Base-by-base conservation (phyloP, 2,797 vertebrate genomes). In the Xenopus petersii region DNA sequence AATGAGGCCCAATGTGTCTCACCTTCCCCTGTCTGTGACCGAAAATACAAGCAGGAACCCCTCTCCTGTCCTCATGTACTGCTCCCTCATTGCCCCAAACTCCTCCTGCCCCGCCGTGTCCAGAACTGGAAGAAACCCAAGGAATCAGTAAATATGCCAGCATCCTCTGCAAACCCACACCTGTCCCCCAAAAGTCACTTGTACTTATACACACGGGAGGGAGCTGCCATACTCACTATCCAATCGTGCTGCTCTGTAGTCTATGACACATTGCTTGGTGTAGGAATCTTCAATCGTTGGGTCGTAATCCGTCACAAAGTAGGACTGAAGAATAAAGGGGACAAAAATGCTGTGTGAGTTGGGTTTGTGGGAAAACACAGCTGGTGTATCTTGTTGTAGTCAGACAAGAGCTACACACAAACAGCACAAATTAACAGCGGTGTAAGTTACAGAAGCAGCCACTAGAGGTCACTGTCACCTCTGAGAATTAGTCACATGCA, bases 71-170 rank as follows among this genome's bases (percentile, higher is more conserved):
- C 97, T 93, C 98, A 99, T 99, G 89, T 99, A 99, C 86, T 99
- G 97, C 74, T 99, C 98, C 91, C 96, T 90, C 98, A 99, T 98
- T 80, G 98, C 97, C 89, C 97, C 97, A 82, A 99, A 99, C 88
- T 99, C 98, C 91, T 99, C 98, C 93, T 99, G 98, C 82, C 98
- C 97, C 73, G 98, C 96, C 81, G 98, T 99, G 90, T 99, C 97
- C 85, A 99, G 89, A 89, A 99, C 98, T 99, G 81, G 85, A 88
- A 55, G 81, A 15, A 84, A 46, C 24, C 11, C 24, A 12, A 26
- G 36, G 36, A 42, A 9, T 6, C 8, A 6, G 8, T 42, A 42
- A 42, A 42, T 42, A 42, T 42, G 3, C 36, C 36, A 42, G 2
- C 36, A 42, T 42, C 36, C 36, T 42, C 36, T 42, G 2, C 36